Conservation (phyloP, 2,888 invertebrate genomes). For the Epinotia nisella region DNA sequence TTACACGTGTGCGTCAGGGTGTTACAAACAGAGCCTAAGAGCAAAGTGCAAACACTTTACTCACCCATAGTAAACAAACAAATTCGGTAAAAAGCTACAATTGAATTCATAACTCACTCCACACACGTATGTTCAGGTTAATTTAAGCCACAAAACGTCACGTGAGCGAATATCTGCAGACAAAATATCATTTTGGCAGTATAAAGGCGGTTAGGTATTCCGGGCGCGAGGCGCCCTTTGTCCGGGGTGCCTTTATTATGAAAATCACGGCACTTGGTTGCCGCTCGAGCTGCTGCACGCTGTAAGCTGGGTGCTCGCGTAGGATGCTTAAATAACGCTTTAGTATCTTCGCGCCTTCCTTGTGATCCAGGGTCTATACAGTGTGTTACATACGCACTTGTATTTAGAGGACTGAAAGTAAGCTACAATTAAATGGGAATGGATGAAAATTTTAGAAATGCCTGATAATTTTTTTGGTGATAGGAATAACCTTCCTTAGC, state of each 20-base stretch:
- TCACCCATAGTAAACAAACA: constrained; percentile 16
- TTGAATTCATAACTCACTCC: constrained; percentile 34
- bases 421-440: no score
- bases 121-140: constrained; percentile 43
- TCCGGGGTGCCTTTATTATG: constrained; percentile 52
- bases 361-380: neutral
- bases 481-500: no score
- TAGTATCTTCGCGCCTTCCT: neutral
- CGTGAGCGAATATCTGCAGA: constrained; percentile 53
- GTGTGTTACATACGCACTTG: neutral
- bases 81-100: constrained; percentile 25
- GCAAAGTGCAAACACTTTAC: neutral
- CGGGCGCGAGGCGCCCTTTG: constrained; percentile 50
- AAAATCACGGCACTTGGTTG: constrained; percentile 50
- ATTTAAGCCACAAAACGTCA: constrained; percentile 48
- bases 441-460: no score
- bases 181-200: constrained; percentile 56
- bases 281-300: constrained; percentile 36
- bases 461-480: no score
- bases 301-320: constrained; percentile 33
- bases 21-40: no score
- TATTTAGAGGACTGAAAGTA: no score
- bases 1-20: no score
- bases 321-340: constrained; percentile 17
- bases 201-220: constrained; percentile 57